Percentiles rank a stretch among this genome's conserved stretches.
These are phyloP conservation scores for Piscicola geometra DNA, from an alignment of 2,888 invertebrate species.

Conservation along the genomic window DNA sequence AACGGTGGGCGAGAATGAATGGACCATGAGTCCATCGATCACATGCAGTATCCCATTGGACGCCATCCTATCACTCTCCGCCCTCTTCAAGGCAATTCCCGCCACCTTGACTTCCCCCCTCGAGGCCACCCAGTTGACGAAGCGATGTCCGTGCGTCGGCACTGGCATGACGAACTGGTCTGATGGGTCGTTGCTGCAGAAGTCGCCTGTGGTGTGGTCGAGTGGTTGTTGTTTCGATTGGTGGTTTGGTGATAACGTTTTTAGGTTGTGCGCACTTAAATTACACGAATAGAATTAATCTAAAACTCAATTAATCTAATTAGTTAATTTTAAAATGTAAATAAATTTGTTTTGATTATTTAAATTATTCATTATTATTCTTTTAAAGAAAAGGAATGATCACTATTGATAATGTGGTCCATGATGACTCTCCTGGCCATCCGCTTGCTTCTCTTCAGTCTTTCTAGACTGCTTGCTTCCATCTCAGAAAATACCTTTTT, in stretches of 20 bases:
- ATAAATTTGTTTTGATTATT: too few species aligned
- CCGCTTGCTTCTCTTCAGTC: neutral
- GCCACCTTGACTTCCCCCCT: neutral
- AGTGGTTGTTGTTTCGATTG: too few species aligned
- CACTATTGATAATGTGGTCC: neutral
- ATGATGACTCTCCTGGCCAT: neutral
- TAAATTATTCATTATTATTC: too few species aligned
- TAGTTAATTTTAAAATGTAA: too few species aligned
- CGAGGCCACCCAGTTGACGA: neutral
- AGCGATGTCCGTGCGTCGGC: neutral
- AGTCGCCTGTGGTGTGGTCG: neutral
- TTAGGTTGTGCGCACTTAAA: too few species aligned
- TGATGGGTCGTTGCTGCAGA: neutral
- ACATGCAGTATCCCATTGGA: conserved; percentile 20
- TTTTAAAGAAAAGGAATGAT: too few species aligned
- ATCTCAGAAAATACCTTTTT: conserved; percentile 4
- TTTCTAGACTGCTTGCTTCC: neutral
- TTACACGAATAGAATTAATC: too few species aligned
- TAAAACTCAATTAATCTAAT: too few species aligned
- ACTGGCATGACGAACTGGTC: neutral
- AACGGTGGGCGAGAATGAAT: neutral
- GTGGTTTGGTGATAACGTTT: too few species aligned
- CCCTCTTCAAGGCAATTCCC: neutral
- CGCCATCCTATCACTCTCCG: neutral
- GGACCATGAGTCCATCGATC: neutral